Conservation (phyloP, 2,797 vertebrate species). For the Typhlichthys subterraneus region DNA sequence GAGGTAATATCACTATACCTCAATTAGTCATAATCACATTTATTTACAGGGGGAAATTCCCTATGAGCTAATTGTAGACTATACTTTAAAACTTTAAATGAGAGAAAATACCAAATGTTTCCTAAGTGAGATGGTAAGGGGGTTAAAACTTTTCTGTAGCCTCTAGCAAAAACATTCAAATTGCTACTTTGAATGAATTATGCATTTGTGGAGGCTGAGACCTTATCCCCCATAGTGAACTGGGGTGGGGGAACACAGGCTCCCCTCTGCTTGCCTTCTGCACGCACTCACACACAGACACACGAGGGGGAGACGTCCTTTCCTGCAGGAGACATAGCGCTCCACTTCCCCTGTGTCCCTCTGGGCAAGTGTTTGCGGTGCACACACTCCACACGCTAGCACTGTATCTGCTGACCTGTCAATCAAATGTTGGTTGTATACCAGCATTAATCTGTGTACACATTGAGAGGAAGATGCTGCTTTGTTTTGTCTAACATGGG, state of each 20-base stretch:
- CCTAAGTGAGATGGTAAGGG: background rate
- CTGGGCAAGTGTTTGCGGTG: conserved; percentile 68
- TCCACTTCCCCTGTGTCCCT: conserved; percentile 77
- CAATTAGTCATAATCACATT: conserved; percentile 43
- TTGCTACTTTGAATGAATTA: conserved; percentile 98
- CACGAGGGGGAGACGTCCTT: conserved; percentile 73
- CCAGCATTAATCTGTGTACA: conserved; percentile 24
- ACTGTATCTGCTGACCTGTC: conserved; percentile 72
- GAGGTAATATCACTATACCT: conserved; percentile 74
- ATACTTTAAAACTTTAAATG: conserved; percentile 78
- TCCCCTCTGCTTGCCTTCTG: conserved; percentile 76
- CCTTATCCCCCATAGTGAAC: conserved; percentile 60
- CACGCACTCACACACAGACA: conserved; percentile 59
- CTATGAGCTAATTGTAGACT: too few relatives aligned
- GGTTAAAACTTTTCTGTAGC: conserved; percentile 72
- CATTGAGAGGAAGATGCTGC: conserved; percentile 10
- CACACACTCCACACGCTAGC: conserved; percentile 51
- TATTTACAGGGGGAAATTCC: too few relatives aligned
- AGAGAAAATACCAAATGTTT: conserved; percentile 51
- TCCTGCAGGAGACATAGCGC: conserved; percentile 81
- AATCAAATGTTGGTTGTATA: conserved; percentile 46
- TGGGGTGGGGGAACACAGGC: conserved; percentile 84
- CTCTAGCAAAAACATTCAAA: conserved; percentile 94
- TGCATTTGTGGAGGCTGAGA: conserved; percentile 92
- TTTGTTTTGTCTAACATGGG: conserved; percentile 19